Evolutionary conservation across 2,797 vertebrate genomes (phyloP).

Genomic region (Spea hammondii): DNA sequence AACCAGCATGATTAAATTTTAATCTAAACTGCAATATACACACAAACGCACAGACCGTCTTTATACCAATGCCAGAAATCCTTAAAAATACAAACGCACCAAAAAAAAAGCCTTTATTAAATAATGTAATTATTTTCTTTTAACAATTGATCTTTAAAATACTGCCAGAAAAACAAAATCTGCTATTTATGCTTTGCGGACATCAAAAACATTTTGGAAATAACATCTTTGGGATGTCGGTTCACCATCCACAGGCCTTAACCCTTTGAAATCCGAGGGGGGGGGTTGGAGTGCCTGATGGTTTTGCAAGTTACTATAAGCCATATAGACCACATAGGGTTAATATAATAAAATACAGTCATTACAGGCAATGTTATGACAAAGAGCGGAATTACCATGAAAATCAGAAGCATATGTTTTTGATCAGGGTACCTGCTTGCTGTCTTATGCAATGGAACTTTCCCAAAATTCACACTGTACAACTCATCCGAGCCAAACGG

Average conservation of each 20-base stretch:
- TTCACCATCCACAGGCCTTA: neutral
- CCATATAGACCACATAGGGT: too few relatives aligned
- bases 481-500: too few relatives aligned
- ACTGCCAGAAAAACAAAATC: neutral
- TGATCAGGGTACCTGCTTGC: neutral
- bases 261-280: too few relatives aligned
- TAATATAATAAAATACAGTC: neutral
- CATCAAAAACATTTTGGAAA: conserved; percentile 15
- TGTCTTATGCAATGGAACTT: neutral
- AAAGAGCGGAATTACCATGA: too few relatives aligned
- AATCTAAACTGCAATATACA: conserved; percentile 21
- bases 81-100: conserved; percentile 11
- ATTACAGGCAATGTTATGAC: neutral
- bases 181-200: neutral
- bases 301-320: too few relatives aligned
- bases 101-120: conserved; percentile 18
- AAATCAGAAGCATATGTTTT: neutral
- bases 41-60: conserved; percentile 9
- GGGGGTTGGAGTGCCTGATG: too few relatives aligned
- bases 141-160: neutral
- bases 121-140: conserved; percentile 16
- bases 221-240: conserved; percentile 2
- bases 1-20: neutral
- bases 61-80: conserved; percentile 17
- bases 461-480: too few relatives aligned